Evolutionary conservation across 2,797 vertebrate genomes (phyloP).

Genomic region (Phyllotis vaccarum): DNA sequence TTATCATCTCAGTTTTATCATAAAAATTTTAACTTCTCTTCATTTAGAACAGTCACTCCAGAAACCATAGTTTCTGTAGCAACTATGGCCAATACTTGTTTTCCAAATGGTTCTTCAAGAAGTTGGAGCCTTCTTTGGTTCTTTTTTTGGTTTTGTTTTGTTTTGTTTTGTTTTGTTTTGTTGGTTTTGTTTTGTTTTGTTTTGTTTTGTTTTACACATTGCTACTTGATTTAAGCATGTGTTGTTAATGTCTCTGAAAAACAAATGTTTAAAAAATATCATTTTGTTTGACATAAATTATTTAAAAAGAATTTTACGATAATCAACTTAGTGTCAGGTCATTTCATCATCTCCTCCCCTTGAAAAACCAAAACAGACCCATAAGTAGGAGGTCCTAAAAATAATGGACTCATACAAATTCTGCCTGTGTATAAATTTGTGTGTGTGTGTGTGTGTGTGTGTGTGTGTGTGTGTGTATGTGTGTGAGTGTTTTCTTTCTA

Average conservation of each 20-base stretch:
- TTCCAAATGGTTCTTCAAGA: slow-evolving; percentile 14
- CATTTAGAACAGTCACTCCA: neutral
- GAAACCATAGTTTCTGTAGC: neutral
- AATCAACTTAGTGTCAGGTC: neutral
- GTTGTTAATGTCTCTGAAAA: neutral
- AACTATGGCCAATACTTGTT: neutral
- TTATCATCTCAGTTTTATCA: neutral
- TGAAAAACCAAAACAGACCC: neutral
- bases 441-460: neutral
- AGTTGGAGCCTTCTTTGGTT: neutral
- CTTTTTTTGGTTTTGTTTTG: no score
- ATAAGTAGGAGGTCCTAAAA: neutral
- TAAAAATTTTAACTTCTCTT: slow-evolving; percentile 15
- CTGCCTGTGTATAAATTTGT: neutral
- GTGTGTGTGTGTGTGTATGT: neutral
- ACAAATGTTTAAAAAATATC: slow-evolving; percentile 32
- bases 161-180: no score
- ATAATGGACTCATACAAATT: neutral
- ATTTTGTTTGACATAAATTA: slow-evolving; percentile 14
- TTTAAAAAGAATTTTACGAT: slow-evolving; percentile 35
- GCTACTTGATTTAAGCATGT: neutral
- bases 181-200: neutral
- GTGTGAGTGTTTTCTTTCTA: neutral
- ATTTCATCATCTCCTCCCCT: neutral
- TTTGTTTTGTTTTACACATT: neutral